These are phyloP conservation scores for Dromococcyx pavoninus DNA, from an alignment of 2,797 vertebrate species.

Conservation along the genomic window DNA sequence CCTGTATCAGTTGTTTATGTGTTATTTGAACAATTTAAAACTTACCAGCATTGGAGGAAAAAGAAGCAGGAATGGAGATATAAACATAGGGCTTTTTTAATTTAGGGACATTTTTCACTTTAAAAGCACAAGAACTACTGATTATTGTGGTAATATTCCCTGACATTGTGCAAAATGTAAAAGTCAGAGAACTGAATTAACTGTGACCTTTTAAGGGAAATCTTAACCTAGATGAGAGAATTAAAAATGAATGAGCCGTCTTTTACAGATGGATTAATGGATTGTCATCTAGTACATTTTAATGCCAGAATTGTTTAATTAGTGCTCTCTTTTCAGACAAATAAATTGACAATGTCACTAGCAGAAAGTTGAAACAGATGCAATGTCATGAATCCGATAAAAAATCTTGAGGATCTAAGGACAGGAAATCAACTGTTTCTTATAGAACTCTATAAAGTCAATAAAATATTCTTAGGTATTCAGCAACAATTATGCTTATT, in stretches of 20 bases:
- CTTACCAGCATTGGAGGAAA: neutral
- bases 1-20: neutral
- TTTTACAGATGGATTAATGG: neutral
- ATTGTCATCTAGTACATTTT: neutral
- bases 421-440: neutral
- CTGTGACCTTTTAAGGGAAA: neutral
- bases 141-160: neutral
- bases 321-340: neutral
- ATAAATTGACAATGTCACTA: neutral
- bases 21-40: neutral
- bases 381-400: neutral
- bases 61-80: neutral
- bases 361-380: neutral
- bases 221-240: neutral
- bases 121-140: neutral
- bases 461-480: neutral
- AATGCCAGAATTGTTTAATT: neutral
- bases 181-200: neutral
- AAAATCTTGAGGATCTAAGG: neutral
- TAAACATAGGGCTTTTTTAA: neutral
- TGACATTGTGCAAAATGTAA: neutral
- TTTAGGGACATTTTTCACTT: neutral
- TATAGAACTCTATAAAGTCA: neutral
- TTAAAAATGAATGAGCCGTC: neutral
- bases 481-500: neutral